Percentiles rank a stretch among this genome's conserved stretches.
Conservation (phyloP, 2,113 vertebrate species). For the Embiotoca jacksoni region DNA sequence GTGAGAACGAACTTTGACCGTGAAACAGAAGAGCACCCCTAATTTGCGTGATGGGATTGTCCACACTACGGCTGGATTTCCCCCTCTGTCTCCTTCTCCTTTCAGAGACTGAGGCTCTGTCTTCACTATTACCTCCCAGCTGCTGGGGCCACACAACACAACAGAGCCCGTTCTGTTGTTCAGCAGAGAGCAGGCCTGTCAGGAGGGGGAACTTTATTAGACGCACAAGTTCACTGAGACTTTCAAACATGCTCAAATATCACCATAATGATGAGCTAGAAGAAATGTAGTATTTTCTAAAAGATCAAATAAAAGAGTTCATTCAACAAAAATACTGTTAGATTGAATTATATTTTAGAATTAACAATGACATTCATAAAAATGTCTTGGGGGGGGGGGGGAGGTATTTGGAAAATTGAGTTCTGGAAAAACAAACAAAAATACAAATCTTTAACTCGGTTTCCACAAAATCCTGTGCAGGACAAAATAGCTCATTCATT, state of each 20-base stretch:
- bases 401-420: not conserved
- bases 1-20: conserved; percentile 35
- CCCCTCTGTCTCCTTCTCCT: conserved; percentile 88
- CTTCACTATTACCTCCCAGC: conserved; percentile 92
- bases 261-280: conserved; percentile 90
- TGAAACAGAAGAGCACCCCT: conserved; percentile 81
- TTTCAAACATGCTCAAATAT: conserved; percentile 92
- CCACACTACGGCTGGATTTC: conserved; percentile 81
- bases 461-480: conserved; percentile 85
- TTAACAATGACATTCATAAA: not conserved
- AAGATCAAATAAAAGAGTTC: conserved; percentile 4
- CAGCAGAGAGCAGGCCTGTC: conserved; percentile 91
- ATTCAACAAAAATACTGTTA: not conserved
- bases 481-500: conserved; percentile 97
- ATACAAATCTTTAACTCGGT: conserved; percentile 85
- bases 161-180: conserved; percentile 94
- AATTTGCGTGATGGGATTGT: conserved; percentile 84
- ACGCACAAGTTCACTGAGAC: conserved; percentile 92
- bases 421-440: conserved; percentile 14
- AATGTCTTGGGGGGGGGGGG: not conserved
- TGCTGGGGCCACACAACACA: conserved; percentile 90
- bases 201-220: conserved; percentile 91
- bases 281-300: conserved; percentile 51
- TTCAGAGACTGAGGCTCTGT: conserved; percentile 91
- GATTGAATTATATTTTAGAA: not conserved